phyloP scores from a whole-genome alignment of 2,113 vertebrate species.

The Marcusenius ussheri region DNA sequence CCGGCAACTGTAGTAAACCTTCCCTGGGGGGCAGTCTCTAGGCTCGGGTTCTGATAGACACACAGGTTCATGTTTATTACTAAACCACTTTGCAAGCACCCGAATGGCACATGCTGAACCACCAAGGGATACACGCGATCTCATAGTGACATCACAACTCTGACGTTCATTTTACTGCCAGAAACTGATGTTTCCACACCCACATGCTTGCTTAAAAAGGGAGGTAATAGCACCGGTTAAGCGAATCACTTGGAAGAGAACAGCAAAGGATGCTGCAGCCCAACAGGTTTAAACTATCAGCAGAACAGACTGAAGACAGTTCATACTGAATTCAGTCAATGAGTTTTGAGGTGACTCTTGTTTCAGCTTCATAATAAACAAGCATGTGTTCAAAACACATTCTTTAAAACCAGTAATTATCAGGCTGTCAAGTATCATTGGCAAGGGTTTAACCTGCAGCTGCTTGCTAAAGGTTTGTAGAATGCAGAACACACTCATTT shows the following conservation, averaged over 20 bases:
- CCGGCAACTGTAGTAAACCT: constrained; percentile 86
- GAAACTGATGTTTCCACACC: background rate
- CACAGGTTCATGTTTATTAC: background rate
- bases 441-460: background rate
- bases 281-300: background rate
- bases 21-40: constrained; percentile 78
- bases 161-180: background rate
- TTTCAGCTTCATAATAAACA: background rate
- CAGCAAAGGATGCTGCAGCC: background rate
- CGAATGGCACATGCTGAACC: background rate
- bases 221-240: background rate
- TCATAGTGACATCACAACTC: background rate
- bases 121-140: background rate
- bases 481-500: background rate
- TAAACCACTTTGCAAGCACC: background rate
- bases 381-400: background rate
- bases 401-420: background rate
- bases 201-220: background rate
- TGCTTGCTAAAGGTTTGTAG: background rate
- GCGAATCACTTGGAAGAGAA: background rate
- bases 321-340: background rate
- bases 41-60: constrained; percentile 54
- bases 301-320: background rate
- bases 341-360: background rate
- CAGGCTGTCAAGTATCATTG: background rate